phyloP scores from a whole-genome alignment of 2,888 invertebrate genomes.

The Pterostichus madidus region DNA sequence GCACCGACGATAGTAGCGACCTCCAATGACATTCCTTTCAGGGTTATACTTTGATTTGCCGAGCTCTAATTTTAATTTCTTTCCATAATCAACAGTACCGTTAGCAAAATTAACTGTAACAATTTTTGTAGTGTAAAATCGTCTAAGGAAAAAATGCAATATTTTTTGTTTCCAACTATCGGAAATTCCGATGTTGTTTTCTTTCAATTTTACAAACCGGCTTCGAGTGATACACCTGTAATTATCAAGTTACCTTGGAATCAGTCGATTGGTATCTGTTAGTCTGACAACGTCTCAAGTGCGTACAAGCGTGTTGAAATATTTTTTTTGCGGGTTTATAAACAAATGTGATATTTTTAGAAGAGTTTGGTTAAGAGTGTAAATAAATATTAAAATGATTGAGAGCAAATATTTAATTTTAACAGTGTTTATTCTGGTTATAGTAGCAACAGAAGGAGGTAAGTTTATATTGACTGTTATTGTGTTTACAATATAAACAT shows the following conservation, averaged over 20 bases:
- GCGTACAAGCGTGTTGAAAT: not conserved
- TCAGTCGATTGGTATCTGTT: conserved; percentile 34
- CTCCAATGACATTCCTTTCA: too few relatives aligned
- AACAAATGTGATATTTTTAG: conserved; percentile 10
- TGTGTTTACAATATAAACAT: not conserved
- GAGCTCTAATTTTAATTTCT: too few relatives aligned
- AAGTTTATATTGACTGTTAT: not conserved
- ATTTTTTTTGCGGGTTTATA: not conserved
- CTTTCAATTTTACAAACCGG: conserved; percentile 45
- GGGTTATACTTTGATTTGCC: too few relatives aligned
- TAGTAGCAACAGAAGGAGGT: not conserved
- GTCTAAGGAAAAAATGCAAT: not conserved
- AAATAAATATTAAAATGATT: conserved; percentile 19
- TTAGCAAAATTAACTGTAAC: too few relatives aligned
- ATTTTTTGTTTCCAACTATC: not conserved
- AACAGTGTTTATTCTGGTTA: conserved; percentile 11
- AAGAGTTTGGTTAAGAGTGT: not conserved
- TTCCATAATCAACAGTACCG: too few relatives aligned
- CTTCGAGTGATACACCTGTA: conserved; percentile 5
- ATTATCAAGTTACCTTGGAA: conserved; percentile 43
- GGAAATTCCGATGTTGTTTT: conserved; percentile 43
- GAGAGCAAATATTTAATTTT: conserved; percentile 23
- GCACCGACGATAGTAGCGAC: too few relatives aligned
- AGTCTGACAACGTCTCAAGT: not conserved
- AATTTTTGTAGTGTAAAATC: too few relatives aligned